A percentile compares a stretch with the other conserved stretches of the same genome.
phyloP scores from a whole-genome alignment of 2,888 invertebrate species.

The Diarsia brunnea region DNA sequence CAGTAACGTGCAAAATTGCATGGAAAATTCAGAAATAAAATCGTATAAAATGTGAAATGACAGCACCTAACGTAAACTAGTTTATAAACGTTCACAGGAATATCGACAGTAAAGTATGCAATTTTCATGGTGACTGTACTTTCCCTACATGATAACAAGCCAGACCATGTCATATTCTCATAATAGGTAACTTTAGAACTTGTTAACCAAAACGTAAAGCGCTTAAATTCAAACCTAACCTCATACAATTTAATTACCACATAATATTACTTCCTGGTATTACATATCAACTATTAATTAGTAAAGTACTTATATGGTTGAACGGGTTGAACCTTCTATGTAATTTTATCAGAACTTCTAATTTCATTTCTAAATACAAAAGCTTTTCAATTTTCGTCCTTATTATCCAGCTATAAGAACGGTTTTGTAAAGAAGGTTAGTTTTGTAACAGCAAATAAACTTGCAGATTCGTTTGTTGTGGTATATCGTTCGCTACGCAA shows the following conservation, averaged over 20 bases:
- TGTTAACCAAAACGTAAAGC: constrained; percentile 1
- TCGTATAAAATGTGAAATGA: too few species aligned
- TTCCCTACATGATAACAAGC: background rate
- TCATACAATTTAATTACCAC: constrained; percentile 9
- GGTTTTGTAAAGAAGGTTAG: too few species aligned
- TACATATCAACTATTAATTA: constrained; percentile 42
- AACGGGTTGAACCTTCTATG: constrained; percentile 4
- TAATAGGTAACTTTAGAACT: background rate
- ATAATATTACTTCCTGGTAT: constrained; percentile 12
- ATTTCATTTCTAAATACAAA: background rate
- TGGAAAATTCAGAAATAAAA: too few species aligned
- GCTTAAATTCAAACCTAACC: constrained; percentile 3
- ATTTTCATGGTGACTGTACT: too few species aligned
- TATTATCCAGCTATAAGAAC: background rate
- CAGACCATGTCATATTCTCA: background rate
- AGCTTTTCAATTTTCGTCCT: background rate
- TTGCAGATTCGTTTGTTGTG: constrained; percentile 8
- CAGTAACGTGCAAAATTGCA: too few species aligned
- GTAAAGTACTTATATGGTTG: constrained; percentile 16
- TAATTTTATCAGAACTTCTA: background rate
- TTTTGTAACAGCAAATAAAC: background rate
- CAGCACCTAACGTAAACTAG: too few species aligned
- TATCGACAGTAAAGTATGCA: too few species aligned
- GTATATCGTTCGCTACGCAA: background rate
- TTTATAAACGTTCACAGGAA: too few species aligned